Base-by-base conservation (phyloP, 1,140 invertebrate genomes). In the Diploscapter pachys region DNA sequence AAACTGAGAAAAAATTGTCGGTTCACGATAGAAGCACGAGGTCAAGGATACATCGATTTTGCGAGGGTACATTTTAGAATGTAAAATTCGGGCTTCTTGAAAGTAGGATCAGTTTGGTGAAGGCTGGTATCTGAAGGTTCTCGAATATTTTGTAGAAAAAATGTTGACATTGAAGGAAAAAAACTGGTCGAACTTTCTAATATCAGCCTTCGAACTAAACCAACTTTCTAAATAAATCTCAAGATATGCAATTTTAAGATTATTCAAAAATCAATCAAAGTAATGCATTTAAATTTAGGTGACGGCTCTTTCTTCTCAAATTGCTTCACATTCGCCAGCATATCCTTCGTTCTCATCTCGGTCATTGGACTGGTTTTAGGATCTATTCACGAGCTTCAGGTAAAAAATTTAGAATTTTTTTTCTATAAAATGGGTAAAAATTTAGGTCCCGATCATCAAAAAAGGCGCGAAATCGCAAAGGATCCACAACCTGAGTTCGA, bases 311-410 rank as follows among this genome's bases (percentile, higher is more conserved):
- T 80, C 11, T 65, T 55, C 50, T 83, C 81, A 3, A 81, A 75
- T 5, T 51, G 80, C 5, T 82, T 82, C 72, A 80, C 76, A 4
- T 77, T 78, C 64, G 63, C 79, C 4, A 73, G 68, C 54, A 82
- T 82, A 63, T 69, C 73, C 48, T 82, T 82, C 65, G 81, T 82
- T 2, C 67, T 82, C 11, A 78, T 81, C 56, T 83, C 81, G 51
- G 81, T 82, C 54, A 76, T 79, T 8, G 81, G 81, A 59, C 68
- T 82, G 50, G 77, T 82, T n/a, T 71, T 82, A 5, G 81, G 81
- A n/a, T 80, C 78, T 6, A 81, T 82, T 61, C 77, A 81, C 50
- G 81, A 82, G 3, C 75, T 82, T 59, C 81, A 82, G 73, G 79
- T 83, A 55, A 73, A 31, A 50, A 1, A 8, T n/a, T 48, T 56